A percentile compares a stretch with the other conserved stretches of the same genome.
Evolutionary conservation across 2,113 vertebrate species (phyloP).

Genomic region (Dicentrarchus labrax): DNA sequence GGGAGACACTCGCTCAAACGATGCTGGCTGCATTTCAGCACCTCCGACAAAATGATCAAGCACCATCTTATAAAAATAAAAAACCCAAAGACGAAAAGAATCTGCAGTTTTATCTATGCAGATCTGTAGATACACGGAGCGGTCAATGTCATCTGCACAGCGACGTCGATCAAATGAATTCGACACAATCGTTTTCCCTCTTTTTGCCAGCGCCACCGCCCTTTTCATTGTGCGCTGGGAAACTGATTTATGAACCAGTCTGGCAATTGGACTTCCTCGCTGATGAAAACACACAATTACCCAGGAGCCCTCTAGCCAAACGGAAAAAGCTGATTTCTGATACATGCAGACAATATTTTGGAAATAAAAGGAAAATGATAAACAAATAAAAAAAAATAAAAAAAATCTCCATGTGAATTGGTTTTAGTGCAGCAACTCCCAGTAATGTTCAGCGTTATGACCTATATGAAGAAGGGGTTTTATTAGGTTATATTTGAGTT

Average conservation of each 20-base stretch:
- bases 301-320: not conserved
- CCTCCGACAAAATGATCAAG: constrained; percentile 68
- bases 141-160: not conserved
- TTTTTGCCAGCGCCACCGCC: constrained; percentile 81
- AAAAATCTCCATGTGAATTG: not conserved
- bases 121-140: not conserved
- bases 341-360: not conserved
- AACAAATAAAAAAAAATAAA: not conserved
- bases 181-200: constrained; percentile 46
- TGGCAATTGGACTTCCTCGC: constrained; percentile 17
- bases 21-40: constrained; percentile 81
- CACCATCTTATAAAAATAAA: constrained; percentile 42
- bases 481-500: not conserved
- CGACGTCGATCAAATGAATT: constrained; percentile 40
- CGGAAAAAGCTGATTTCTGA: not conserved
- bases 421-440: not conserved
- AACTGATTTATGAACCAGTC: constrained; percentile 69
- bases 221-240: constrained; percentile 79
- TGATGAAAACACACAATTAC: constrained; percentile 52
- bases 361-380: not conserved
- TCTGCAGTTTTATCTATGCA: not conserved
- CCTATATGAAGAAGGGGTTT: not conserved
- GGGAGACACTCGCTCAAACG: constrained; percentile 72
- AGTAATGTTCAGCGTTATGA: not conserved
- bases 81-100: constrained; percentile 12